Percentiles rank a stretch among this genome's conserved stretches.
Conservation (phyloP, 2,888 invertebrate species). For the Plagodis pulveraria region DNA sequence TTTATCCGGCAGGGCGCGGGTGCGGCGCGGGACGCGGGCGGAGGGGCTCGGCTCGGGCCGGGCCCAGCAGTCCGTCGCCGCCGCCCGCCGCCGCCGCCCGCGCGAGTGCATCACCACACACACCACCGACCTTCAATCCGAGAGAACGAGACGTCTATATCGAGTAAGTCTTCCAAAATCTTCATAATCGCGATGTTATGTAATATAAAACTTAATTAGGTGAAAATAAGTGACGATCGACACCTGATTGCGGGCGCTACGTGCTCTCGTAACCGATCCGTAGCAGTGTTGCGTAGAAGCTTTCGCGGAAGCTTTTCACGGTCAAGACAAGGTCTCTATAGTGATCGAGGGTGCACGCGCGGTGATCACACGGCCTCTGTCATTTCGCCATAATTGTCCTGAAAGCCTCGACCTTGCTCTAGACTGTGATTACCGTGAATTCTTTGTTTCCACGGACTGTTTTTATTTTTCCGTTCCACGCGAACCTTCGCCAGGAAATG, state of each 20-base stretch:
- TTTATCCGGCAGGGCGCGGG: constrained; percentile 76
- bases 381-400: constrained; percentile 66
- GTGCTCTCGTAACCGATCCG: constrained; percentile 38
- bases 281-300: constrained; percentile 36
- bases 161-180: constrained; percentile 62
- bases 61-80: constrained; percentile 76
- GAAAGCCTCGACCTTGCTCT: constrained; percentile 61
- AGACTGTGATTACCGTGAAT: constrained; percentile 48
- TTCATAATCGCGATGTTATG: constrained; percentile 26
- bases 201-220: constrained; percentile 32
- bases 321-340: constrained; percentile 71
- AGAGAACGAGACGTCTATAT: constrained; percentile 80
- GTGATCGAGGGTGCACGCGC: constrained; percentile 28
- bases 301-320: constrained; percentile 57
- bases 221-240: constrained; percentile 7
- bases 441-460: constrained; percentile 57
- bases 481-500: constrained; percentile 19
- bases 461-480: constrained; percentile 35
- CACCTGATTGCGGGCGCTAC: background rate
- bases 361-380: constrained; percentile 38
- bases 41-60: constrained; percentile 76
- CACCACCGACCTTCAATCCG: constrained; percentile 81
- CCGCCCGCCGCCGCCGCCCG: constrained; percentile 64
- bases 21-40: constrained; percentile 49
- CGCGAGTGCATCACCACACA: constrained; percentile 69